phyloP scores from a whole-genome alignment of 2,113 vertebrate species.

The Smithornis capensis region DNA sequence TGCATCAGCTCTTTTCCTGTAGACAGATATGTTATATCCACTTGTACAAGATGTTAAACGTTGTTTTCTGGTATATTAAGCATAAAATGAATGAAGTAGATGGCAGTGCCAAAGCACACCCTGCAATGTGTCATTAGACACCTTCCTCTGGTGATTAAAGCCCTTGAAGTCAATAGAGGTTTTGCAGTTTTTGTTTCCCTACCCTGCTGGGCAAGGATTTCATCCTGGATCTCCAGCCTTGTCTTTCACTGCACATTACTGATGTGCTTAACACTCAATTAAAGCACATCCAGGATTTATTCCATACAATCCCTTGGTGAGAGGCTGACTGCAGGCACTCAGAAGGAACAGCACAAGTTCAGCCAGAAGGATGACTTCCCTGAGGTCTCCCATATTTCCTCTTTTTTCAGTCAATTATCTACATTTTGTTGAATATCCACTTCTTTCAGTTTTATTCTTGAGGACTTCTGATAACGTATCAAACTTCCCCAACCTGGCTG shows the following conservation, averaged over 20 bases:
- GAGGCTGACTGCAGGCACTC: not conserved
- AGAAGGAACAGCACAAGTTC: not conserved
- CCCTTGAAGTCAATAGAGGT: not conserved
- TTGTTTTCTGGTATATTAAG: not conserved
- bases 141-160: not conserved
- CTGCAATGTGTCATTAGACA: not conserved
- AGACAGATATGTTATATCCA: not conserved
- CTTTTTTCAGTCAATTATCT: not conserved
- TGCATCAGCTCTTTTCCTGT: not conserved
- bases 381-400: rapidly evolving
- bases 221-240: not conserved
- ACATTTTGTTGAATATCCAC: not conserved
- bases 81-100: not conserved
- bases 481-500: not conserved
- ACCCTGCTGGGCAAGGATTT: not conserved
- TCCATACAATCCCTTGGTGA: not conserved
- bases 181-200: not conserved
- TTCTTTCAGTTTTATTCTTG: slow-evolving; percentile 20
- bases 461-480: not conserved
- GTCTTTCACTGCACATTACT: not conserved
- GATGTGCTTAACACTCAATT: not conserved
- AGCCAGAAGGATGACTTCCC: not conserved
- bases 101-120: not conserved
- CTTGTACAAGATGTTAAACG: not conserved
- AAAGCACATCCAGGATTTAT: slow-evolving; percentile 7